phyloP scores from a whole-genome alignment of 2,888 invertebrate species.

The Lissocephala sabroskyi region DNA sequence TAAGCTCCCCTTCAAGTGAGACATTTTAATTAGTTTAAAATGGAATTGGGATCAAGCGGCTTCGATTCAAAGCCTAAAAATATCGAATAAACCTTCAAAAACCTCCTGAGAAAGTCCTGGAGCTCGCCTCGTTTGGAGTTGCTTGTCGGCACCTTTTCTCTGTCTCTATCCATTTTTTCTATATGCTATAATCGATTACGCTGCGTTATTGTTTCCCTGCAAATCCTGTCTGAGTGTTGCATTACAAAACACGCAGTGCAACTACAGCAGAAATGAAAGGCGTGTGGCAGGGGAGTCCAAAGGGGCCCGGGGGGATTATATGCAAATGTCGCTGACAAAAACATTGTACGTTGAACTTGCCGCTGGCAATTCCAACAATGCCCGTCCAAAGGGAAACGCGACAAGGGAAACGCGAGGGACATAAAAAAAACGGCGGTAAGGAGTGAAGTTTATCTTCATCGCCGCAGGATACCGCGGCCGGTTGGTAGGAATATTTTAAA shows the following conservation, averaged over 20 bases:
- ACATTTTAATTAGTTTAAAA: too few species aligned
- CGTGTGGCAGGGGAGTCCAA: too few species aligned
- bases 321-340: slow-evolving; percentile 31
- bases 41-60: too few species aligned
- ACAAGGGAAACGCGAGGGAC: too few species aligned
- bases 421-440: too few species aligned
- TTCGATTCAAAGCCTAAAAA: too few species aligned
- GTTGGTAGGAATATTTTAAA: too few species aligned
- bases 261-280: background rate
- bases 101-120: background rate
- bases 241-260: slow-evolving; percentile 8
- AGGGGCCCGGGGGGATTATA: slow-evolving; percentile 17
- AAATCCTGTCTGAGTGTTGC: slow-evolving; percentile 60
- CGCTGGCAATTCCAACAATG: slow-evolving; percentile 14
- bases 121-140: background rate
- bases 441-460: too few species aligned
- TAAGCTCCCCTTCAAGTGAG: too few species aligned
- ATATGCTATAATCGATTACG: slow-evolving; percentile 50
- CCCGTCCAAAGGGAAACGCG: background rate
- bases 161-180: background rate
- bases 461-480: too few species aligned
- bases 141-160: background rate
- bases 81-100: too few species aligned
- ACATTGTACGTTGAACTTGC: slow-evolving; percentile 59
- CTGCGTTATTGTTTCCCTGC: slow-evolving; percentile 41